Conservation (phyloP, 2,888 invertebrate species). For the Apocheima hispidaria region DNA sequence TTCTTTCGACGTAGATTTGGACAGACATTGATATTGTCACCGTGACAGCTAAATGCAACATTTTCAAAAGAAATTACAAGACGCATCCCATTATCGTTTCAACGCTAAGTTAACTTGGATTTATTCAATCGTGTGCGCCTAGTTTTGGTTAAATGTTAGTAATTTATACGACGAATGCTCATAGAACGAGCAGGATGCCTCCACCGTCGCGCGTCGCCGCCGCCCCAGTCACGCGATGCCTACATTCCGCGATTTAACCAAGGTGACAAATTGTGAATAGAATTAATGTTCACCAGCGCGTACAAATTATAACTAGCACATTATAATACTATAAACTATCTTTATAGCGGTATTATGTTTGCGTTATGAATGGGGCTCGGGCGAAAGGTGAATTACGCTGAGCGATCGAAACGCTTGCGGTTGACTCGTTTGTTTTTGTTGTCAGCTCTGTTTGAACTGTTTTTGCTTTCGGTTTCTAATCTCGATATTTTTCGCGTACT, state of each 20-base stretch:
- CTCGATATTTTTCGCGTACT: not conserved
- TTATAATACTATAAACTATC: slow-evolving; percentile 52
- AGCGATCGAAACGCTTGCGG: slow-evolving; percentile 26
- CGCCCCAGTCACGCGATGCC: slow-evolving; percentile 76
- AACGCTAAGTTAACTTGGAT: not conserved
- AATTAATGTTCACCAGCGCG: slow-evolving; percentile 76
- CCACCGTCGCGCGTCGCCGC: slow-evolving; percentile 47
- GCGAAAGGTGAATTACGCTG: slow-evolving; percentile 18
- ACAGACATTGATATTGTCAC: no score
- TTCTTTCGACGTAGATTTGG: no score
- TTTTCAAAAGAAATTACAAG: no score
- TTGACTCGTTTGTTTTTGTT: slow-evolving; percentile 21
- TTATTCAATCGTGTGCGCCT: slow-evolving; percentile 18
- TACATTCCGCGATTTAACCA: slow-evolving; percentile 75
- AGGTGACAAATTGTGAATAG: slow-evolving; percentile 82
- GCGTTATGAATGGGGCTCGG: slow-evolving; percentile 35
- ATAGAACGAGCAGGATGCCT: slow-evolving; percentile 64
- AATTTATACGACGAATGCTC: slow-evolving; percentile 79
- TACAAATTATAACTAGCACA: slow-evolving; percentile 68
- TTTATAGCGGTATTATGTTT: slow-evolving; percentile 43
- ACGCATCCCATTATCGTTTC: slow-evolving; percentile 8
- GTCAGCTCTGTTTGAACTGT: slow-evolving; percentile 22
- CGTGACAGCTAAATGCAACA: no score
- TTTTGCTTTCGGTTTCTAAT: slow-evolving; percentile 18
- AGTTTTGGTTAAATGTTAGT: slow-evolving; percentile 45